These are phyloP conservation scores for Trachymyrmex septentrionalis DNA, from an alignment of 1,140 invertebrate genomes.

Conservation along the genomic window DNA sequence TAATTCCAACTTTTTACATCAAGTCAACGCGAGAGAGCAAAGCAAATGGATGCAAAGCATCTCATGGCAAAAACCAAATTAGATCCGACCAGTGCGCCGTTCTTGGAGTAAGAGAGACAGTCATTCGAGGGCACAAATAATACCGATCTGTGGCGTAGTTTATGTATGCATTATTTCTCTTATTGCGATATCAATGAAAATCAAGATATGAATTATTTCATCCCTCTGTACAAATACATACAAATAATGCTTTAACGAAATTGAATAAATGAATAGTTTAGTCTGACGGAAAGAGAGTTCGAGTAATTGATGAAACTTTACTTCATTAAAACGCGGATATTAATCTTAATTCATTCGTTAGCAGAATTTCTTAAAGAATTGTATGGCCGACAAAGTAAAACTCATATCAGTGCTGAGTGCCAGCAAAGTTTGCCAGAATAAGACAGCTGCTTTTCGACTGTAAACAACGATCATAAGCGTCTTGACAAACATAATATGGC, in stretches of 20 bases:
- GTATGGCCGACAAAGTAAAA: slow-evolving; percentile 70
- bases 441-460: slow-evolving; percentile 82
- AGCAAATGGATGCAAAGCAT: slow-evolving; percentile 70
- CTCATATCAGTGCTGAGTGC: slow-evolving; percentile 77
- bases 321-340: not conserved
- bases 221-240: no score
- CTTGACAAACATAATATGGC: slow-evolving; percentile 85
- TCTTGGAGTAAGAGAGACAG: slow-evolving; percentile 32
- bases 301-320: not conserved
- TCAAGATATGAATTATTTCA: not conserved
- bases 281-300: not conserved
- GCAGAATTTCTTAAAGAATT: slow-evolving; percentile 38
- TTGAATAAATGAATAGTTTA: not conserved
- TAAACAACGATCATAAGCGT: slow-evolving; percentile 81
- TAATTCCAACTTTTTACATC: slow-evolving; percentile 49
- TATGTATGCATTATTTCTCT: slow-evolving; percentile 41
- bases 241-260: not conserved
- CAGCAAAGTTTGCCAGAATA: slow-evolving; percentile 84
- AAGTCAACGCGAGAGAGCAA: slow-evolving; percentile 59
- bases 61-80: slow-evolving; percentile 74
- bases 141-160: slow-evolving; percentile 21
- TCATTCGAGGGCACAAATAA: slow-evolving; percentile 45
- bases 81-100: slow-evolving; percentile 47
- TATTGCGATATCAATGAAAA: slow-evolving; percentile 8
- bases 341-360: slow-evolving; percentile 22